phyloP scores from a whole-genome alignment of 2,797 vertebrate species.

The Lepus townsendii region DNA sequence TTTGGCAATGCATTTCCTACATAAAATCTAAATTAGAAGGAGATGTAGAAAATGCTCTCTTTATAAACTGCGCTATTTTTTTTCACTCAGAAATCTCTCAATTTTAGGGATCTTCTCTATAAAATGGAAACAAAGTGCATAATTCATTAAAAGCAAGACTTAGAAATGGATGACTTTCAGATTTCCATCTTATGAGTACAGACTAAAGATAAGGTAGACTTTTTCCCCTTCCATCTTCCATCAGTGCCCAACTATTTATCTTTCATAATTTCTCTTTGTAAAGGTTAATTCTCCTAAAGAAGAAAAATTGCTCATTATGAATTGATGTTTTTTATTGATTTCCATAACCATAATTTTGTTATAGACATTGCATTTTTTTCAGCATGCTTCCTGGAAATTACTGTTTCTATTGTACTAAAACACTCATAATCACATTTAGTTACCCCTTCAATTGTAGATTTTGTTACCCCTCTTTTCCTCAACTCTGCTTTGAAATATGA shows the following conservation, averaged over 20 bases:
- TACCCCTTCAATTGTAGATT: neutral
- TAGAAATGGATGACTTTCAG: neutral
- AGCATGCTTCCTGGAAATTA: neutral
- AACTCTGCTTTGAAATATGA: slow-evolving; percentile 22
- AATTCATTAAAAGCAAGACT: slow-evolving; percentile 19
- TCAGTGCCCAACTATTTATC: neutral
- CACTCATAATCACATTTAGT: slow-evolving; percentile 2
- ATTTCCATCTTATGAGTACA: neutral
- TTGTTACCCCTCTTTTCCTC: neutral
- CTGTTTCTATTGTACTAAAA: neutral
- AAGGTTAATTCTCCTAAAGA: slow-evolving; percentile 13
- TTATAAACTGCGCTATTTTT: neutral
- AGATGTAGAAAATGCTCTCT: neutral
- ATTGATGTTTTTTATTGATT: neutral
- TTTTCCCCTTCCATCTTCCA: neutral
- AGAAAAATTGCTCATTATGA: slow-evolving; percentile 3
- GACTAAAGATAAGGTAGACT: neutral
- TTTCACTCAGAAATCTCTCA: neutral
- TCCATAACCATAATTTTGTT: neutral
- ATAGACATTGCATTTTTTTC: neutral
- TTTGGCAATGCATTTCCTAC: slow-evolving; percentile 8
- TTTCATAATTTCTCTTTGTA: neutral
- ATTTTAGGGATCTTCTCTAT: neutral
- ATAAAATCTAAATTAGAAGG: slow-evolving; percentile 25
- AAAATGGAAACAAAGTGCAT: neutral